phyloP scores from a whole-genome alignment of 2,888 invertebrate genomes.

The Teinopalpus imperialis region DNA sequence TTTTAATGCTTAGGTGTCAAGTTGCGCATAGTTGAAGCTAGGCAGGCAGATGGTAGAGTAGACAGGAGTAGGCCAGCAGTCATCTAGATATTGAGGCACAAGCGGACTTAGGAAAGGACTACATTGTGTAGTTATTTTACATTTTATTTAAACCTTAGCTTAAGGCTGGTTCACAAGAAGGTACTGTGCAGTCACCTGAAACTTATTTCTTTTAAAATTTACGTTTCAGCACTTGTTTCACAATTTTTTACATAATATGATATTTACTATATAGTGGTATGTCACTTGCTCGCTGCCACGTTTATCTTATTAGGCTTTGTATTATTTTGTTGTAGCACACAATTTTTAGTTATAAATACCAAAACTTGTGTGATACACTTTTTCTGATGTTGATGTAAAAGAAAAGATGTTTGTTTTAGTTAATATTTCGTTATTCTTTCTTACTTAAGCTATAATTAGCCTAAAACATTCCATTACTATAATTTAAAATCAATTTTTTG shows the following conservation, averaged over 20 bases:
- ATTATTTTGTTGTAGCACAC: too few species aligned
- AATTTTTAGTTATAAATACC: too few species aligned
- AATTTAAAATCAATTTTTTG: background rate
- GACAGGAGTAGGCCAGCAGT: slow-evolving; percentile 65
- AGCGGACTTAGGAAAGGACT: slow-evolving; percentile 67
- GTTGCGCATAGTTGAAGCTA: slow-evolving; percentile 77
- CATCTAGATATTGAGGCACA: slow-evolving; percentile 72
- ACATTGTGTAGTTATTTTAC: slow-evolving; percentile 50
- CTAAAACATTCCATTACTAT: slow-evolving; percentile 11
- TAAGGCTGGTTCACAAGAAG: slow-evolving; percentile 66
- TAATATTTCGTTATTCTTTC: background rate
- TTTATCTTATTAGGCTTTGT: slow-evolving; percentile 20
- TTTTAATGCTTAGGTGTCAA: slow-evolving; percentile 78
- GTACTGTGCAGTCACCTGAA: slow-evolving; percentile 66
- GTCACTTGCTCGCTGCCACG: slow-evolving; percentile 19
- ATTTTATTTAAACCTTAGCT: slow-evolving; percentile 47
- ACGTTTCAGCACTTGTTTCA: slow-evolving; percentile 58
- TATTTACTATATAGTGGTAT: slow-evolving; percentile 27
- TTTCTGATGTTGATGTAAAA: too few species aligned
- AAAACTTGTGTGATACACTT: too few species aligned
- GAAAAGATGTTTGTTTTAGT: background rate
- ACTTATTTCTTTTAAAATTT: slow-evolving; percentile 29
- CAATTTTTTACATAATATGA: slow-evolving; percentile 63
- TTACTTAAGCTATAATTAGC: background rate
- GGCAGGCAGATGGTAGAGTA: slow-evolving; percentile 75